Conservation (phyloP, 1,140 invertebrate species). For the Drosophila burlai region DNA sequence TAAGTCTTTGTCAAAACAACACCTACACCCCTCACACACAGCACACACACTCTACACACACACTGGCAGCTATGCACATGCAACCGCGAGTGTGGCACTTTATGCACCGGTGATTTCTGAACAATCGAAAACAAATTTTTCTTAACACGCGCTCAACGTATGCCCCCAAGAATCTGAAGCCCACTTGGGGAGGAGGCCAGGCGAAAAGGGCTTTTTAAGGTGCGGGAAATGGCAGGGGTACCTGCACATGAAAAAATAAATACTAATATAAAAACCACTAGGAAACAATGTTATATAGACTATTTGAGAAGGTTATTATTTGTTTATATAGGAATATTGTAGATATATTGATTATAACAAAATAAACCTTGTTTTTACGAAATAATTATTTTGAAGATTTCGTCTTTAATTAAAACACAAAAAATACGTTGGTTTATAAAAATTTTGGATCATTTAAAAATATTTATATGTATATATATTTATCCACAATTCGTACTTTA, state of each 20-base stretch:
- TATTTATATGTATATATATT: not conserved
- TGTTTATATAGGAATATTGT: no score
- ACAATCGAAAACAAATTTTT: conserved; percentile 73
- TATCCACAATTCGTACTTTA: not conserved
- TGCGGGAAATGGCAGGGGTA: not conserved
- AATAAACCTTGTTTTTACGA: no score
- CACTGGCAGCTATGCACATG: conserved; percentile 45
- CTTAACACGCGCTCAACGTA: conserved; percentile 52
- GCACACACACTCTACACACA: conserved; percentile 20
- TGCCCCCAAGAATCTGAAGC: conserved; percentile 43
- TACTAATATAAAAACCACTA: not conserved
- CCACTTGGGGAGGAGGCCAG: conserved; percentile 20
- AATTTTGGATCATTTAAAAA: not conserved
- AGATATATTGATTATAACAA: no score
- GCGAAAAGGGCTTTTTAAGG: conserved; percentile 18
- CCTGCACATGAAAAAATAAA: conserved; percentile 6
- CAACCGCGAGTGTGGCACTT: conserved; percentile 76
- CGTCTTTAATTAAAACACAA: not conserved
- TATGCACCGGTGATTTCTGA: conserved; percentile 68
- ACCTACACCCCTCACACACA: conserved; percentile 28
- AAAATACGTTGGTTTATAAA: not conserved
- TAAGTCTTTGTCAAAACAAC: conserved; percentile 63
- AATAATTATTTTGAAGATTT: not conserved
- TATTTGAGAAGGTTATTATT: not conserved
- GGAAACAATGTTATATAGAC: not conserved